Conservation (phyloP, 2,888 invertebrate genomes). For the Hirtodrosophila alboralis region DNA sequence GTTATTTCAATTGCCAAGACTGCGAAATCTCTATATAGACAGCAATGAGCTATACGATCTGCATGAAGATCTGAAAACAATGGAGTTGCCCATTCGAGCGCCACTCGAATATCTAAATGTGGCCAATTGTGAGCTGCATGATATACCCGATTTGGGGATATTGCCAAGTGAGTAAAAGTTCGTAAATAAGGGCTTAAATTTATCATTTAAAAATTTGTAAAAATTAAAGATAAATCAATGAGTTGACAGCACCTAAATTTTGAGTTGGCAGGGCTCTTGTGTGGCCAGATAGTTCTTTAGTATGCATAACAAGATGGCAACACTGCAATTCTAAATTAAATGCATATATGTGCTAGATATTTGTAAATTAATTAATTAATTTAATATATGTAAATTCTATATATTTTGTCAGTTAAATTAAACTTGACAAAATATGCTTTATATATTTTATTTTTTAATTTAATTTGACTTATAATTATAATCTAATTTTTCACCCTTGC, state of each 20-base stretch:
- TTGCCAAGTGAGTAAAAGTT: slow-evolving; percentile 84
- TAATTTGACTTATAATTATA: background rate
- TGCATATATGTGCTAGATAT: no score
- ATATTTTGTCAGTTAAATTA: no score
- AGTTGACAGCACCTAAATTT: background rate
- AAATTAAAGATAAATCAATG: background rate
- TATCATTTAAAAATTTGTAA: background rate
- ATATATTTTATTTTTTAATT: no score
- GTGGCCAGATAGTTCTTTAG: no score
- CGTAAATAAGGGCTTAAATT: no score
- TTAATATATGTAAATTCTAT: no score
- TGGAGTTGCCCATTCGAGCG: slow-evolving; percentile 86
- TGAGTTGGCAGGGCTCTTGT: no score
- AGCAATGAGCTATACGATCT: slow-evolving; percentile 81
- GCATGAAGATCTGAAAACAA: slow-evolving; percentile 69
- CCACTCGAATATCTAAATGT: slow-evolving; percentile 87
- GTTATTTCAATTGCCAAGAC: slow-evolving; percentile 85
- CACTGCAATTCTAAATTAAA: no score
- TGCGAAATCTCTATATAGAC: slow-evolving; percentile 87
- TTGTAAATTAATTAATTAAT: no score
- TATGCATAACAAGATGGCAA: no score
- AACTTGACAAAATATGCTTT: no score
- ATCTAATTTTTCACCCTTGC: slow-evolving; percentile 1
- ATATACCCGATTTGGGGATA: slow-evolving; percentile 87
- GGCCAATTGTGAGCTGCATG: slow-evolving; percentile 86